Base-by-base conservation (phyloP, 2,888 invertebrate genomes). In the Macaria liturata region DNA sequence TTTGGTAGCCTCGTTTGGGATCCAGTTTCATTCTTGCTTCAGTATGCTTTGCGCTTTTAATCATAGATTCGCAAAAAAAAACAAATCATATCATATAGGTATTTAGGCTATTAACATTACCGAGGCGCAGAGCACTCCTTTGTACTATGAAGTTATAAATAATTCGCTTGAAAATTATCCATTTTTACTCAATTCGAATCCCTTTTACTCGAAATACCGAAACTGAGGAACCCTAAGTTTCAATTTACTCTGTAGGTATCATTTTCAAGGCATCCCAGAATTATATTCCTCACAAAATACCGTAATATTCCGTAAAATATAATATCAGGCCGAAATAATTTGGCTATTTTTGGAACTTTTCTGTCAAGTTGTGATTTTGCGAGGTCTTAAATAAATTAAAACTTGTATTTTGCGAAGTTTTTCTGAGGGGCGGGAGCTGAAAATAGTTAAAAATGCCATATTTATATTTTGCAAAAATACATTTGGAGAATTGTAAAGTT, bases 201-300 rank as follows among this genome's bases (percentile, higher is more conserved):
- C 48, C n/a, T 20, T 20, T 20, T 20, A 20, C 20, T 40, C 46
- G 43, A 52, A 43, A 44, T 48, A n/a, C 40, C 47, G 49, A 42
- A 49, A 37, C 48, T 53, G 52, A 49, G 44, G 52, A 53, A 49
- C 49, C 53, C 49, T 54, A 54, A 45, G 42, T 58, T 58, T 54
- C 53, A 58, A 58, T 58, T 54, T 53, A 53, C 46, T 49, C 58
- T 53, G 42, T n/a, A 53, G 53, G 46, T 49, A 53, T 53, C 49
- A 53, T 58, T 54, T 43, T 42, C 46, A 31, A 49, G 53, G 42
- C 45, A 30, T 46, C 53, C 46, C 42, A 42, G 37, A 49, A 54
- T 58, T 58, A 56, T 50, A 50, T 56, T 47, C 56, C 9, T 30
- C 42, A 42, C 20, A 37, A 9, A 50, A 56, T 46, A 47, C 37